A percentile compares a stretch with the other conserved stretches of the same genome.
These are phyloP conservation scores for Hetaerina titia DNA, from an alignment of 2,888 invertebrate species.

Conservation along the genomic window DNA sequence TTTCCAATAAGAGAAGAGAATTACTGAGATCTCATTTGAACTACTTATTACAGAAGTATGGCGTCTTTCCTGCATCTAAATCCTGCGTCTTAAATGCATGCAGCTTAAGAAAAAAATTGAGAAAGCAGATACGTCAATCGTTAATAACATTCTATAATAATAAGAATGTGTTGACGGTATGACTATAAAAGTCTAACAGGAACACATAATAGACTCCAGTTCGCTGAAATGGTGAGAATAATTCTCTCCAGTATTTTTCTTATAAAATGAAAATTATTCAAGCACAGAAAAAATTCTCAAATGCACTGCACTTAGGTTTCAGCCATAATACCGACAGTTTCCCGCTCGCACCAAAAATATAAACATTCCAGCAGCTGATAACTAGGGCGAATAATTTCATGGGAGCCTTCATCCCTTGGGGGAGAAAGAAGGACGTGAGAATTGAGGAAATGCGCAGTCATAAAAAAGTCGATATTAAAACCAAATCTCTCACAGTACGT, in stretches of 20 bases:
- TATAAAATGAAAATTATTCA: neutral
- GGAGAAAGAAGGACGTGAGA: neutral
- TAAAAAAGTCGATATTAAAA: slow-evolving; percentile 37
- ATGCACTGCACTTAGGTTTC: neutral
- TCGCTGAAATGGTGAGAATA: neutral
- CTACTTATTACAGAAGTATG: neutral
- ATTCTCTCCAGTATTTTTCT: neutral
- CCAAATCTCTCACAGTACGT: neutral
- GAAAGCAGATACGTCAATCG: neutral
- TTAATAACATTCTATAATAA: neutral
- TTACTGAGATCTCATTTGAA: neutral
- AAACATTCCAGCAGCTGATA: neutral
- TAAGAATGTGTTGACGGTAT: neutral
- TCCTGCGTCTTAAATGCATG: too few species aligned
- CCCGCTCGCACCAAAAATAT: neutral
- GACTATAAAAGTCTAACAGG: too few species aligned
- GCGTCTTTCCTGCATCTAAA: neutral
- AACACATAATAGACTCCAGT: neutral
- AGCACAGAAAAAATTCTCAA: neutral
- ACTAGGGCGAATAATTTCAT: slow-evolving; percentile 36
- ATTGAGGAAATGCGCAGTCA: neutral
- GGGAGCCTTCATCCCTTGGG: neutral
- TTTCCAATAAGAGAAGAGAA: neutral
- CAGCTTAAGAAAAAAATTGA: neutral
- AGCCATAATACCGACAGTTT: neutral